Evolutionary conservation across 2,888 invertebrate genomes (phyloP), one percentile per base, ranked within the genome.

Genomic region (Oscheius sp.): DNA sequence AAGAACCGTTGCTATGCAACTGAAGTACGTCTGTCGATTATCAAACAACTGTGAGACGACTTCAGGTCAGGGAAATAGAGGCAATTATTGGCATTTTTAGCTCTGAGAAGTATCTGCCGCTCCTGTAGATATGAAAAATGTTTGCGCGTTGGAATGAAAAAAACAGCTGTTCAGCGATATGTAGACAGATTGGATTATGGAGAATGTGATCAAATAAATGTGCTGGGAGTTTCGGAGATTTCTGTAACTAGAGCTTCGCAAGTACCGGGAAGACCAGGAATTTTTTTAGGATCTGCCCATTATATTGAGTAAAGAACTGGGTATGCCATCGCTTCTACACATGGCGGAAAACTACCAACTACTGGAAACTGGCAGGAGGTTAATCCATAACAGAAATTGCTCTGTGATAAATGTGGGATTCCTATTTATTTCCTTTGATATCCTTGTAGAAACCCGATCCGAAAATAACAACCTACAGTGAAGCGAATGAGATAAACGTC

Each of bases 111-210:
- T 21, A 49, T 52, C 29, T 66, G 66, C 18, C 49, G 66, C 1
- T 23, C 52, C 6, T 66, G 66, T 49, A 21, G 66, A 27, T 35
- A 25, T 16, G 18, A 25, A 7, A 66, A 66, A 52, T 66, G 66
- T 49, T 49, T 66, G 13, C 3, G 16, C 16, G 46, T 21, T 25
- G 66, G 66, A 16, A 66, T 66, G 66, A 66, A 29, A n/a, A 66
- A 66, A 66, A 63, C 21, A 66, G 66, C 66, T 49, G 66, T 66
- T 7, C 66, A 66, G 27, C 12, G 27, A 27, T 66, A 66, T 49
- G 25, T 49, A n/a, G 66, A 66, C 23, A 66, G 27, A 9, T 6
- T 45, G 43, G 41, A 49, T 9, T 9, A 12, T 59, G 29, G n/a
- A 2, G 64, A 64, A 13, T 23, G 0, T 1, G 52, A 52, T 1